Evolutionary conservation across 2,888 invertebrate genomes (phyloP), one percentile per base, ranked within the genome.

Genomic region (Stenichneumon culpator): DNA sequence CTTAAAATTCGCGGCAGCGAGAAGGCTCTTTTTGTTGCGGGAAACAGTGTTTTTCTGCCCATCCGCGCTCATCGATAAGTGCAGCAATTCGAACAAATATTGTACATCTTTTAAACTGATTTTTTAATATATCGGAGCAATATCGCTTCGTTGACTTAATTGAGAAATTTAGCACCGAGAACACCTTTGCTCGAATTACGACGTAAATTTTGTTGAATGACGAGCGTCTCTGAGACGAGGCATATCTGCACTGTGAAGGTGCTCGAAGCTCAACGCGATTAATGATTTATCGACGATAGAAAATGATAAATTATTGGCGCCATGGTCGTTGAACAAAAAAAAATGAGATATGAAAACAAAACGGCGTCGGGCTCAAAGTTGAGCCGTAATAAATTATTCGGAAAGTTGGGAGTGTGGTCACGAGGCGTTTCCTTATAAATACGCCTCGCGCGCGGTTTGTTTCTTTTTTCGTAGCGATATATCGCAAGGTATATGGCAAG

Each of bases 381-480:
- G 65, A 65, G 32, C 22, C 16, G 73, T 60, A 44, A 83, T 83
- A 83, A 83, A 83, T 74, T 73, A 36, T 63, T 60, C 39, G 67
- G 25, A 78, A 75, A 82, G 68, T 68, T 28, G 47, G 19, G 52
- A 63, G 67, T 22, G 57, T 67, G 60, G 65, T 78, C 78, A 57
- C 57, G 72, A 73, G 72, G 78, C 60, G 72, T 72, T 82, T 65
- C 77, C 77, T 47, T 52, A 39, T 72, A 63, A 77, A 78, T 57
- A 73, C 47, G 60, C 19, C 72, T 65, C 69, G 57, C 69, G 57
- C 19, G 44, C 11, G 22, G n/a, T 77, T 67, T 63, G 25, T 57
- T 57, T 19, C 19, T 22, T 32, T 39, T 72, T 22, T 70, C 50
- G 50, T 25, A 6, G n/a, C 25, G 16, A 69, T 69, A 69, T 50